Conservation (phyloP, 2,113 vertebrate genomes). For the Macrotis lagotis region DNA sequence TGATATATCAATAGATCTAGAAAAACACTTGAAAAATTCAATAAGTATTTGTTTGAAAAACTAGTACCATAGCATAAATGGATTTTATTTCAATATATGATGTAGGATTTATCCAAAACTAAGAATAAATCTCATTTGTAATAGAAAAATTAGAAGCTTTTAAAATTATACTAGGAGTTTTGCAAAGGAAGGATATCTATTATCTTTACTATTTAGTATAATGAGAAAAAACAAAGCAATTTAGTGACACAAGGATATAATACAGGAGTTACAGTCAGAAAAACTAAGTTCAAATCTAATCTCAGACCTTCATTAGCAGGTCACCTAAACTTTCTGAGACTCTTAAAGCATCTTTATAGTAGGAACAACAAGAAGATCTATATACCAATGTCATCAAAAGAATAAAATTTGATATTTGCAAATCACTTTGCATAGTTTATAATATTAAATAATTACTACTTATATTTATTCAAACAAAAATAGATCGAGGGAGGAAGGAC, state of each 20-base stretch:
- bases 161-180: no score
- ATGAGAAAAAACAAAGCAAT: not conserved
- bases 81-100: not conserved
- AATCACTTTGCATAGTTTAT: not conserved
- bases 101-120: not conserved
- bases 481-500: no score
- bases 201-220: not conserved
- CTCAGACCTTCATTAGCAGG: not conserved
- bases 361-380: not conserved
- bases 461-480: not conserved
- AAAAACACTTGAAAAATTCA: not conserved
- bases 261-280: not conserved
- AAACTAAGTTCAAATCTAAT: not conserved
- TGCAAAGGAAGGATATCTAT: no score
- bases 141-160: not conserved
- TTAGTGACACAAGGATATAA: not conserved
- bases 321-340: not conserved
- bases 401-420: not conserved
- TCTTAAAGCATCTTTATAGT: not conserved
- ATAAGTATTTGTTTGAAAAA: not conserved
- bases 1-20: not conserved
- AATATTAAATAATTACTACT: not conserved
- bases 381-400: not conserved
- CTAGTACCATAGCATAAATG: not conserved
- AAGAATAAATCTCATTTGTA: not conserved